Evolutionary conservation across 2,797 vertebrate genomes (phyloP).

Genomic region (Furcifer pardalis): DNA sequence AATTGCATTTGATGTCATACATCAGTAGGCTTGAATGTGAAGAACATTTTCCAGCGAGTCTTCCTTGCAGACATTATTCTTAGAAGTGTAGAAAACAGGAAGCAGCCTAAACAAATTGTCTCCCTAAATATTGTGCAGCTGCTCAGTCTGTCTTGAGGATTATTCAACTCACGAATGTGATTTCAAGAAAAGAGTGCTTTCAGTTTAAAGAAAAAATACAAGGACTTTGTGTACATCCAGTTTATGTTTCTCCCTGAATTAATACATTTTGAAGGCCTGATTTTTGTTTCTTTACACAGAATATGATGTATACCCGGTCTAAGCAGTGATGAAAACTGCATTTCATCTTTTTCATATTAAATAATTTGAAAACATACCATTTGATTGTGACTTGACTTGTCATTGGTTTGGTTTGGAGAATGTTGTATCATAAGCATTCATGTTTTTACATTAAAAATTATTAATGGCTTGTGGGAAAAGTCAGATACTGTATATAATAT

Average conservation of each 20-base stretch:
- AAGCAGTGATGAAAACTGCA: constrained; percentile 25
- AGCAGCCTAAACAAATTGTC: not conserved
- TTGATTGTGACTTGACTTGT: constrained; percentile 10
- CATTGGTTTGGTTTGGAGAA: not conserved
- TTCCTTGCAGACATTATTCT: constrained; percentile 16
- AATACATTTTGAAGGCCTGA: constrained; percentile 21
- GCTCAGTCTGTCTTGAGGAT: not conserved
- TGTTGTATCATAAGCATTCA: not conserved
- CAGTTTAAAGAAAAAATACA: not conserved
- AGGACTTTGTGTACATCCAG: not conserved
- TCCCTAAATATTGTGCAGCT: not conserved
- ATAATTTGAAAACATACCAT: constrained; percentile 19
- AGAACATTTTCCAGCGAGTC: constrained; percentile 8
- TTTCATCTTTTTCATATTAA: constrained; percentile 39
- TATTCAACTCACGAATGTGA: not conserved
- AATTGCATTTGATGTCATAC: constrained; percentile 31
- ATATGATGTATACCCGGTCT: not conserved
- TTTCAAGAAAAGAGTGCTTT: constrained; percentile 19
- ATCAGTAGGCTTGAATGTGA: constrained; percentile 8
- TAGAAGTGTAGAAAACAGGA: not conserved
- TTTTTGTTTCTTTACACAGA: constrained; percentile 18
- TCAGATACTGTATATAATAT: not conserved
- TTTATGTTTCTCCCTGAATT: not conserved
- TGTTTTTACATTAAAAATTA: not conserved
- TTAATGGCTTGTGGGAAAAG: not conserved